Evolutionary conservation across 2,113 vertebrate species (phyloP).

Genomic region (Aptenodytes patagonicus): DNA sequence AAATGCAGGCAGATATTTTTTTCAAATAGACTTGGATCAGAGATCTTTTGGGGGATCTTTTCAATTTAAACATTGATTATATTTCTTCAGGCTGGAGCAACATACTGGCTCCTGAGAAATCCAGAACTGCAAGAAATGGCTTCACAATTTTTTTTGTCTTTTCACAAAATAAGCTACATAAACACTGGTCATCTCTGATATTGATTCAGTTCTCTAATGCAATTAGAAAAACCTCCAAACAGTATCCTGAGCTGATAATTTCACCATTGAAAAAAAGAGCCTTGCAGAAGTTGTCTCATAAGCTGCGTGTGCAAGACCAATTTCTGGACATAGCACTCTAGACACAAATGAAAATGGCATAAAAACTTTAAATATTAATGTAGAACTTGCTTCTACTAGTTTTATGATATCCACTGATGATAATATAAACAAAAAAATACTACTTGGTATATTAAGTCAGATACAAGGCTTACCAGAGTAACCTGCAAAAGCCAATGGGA

Average conservation of each 20-base stretch:
- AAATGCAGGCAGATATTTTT: neutral
- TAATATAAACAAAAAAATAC: neutral
- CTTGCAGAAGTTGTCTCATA: neutral
- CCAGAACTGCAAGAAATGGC: neutral
- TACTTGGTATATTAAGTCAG: neutral
- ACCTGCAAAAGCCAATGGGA: neutral
- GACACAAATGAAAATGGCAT: neutral
- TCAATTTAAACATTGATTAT: neutral
- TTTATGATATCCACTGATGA: neutral
- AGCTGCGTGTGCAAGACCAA: neutral
- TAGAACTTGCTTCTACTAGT: neutral
- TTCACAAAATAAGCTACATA: neutral
- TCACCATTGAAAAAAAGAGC: neutral
- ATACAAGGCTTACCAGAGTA: neutral
- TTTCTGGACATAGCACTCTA: neutral
- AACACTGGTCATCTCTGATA: neutral
- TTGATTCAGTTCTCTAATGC: neutral
- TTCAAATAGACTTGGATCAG: neutral
- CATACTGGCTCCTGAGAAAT: neutral
- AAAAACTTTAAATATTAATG: neutral
- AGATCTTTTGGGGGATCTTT: neutral
- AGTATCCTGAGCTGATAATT: neutral
- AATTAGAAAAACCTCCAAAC: neutral
- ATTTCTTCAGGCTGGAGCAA: neutral
- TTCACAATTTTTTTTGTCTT: neutral